A percentile compares a stretch with the other conserved stretches of the same genome.
phyloP scores from a whole-genome alignment of 2,113 vertebrate species.

The Myrmecophaga tridactyla region DNA sequence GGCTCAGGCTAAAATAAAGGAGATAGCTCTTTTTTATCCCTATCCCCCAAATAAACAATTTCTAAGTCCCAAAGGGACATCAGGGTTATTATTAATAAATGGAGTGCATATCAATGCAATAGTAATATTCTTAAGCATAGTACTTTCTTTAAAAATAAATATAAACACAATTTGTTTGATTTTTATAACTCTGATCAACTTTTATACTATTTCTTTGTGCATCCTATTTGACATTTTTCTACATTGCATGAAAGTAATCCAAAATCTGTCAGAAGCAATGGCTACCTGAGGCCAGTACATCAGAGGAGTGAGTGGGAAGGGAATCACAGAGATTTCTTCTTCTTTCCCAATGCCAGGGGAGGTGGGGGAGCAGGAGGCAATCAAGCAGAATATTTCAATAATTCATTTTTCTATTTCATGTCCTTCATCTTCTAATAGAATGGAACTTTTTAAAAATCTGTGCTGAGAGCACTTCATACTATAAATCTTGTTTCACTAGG shows the following conservation, averaged over 20 bases:
- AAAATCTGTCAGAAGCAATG: not conserved
- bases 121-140: not conserved
- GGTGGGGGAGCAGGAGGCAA: conserved; percentile 22
- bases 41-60: not conserved
- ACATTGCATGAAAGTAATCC: not conserved
- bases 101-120: not conserved
- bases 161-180: not conserved
- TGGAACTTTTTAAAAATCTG: conserved; percentile 11
- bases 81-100: not conserved
- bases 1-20: not conserved
- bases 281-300: not conserved
- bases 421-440: conserved; percentile 69
- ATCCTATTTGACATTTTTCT: not conserved
- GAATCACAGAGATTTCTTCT: conserved; percentile 22
- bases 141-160: not conserved
- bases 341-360: not conserved
- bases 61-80: not conserved
- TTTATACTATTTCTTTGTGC: not conserved
- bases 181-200: not conserved
- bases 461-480: conserved; percentile 38
- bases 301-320: not conserved
- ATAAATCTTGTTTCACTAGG: conserved; percentile 67
- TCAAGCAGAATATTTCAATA: conserved; percentile 68
- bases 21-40: not conserved
- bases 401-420: conserved; percentile 75